A percentile compares a stretch with the other conserved stretches of the same genome.
These are phyloP conservation scores for Melanotaenia parkinsoni DNA, from an alignment of 2,797 vertebrate species.

Conservation along the genomic window DNA sequence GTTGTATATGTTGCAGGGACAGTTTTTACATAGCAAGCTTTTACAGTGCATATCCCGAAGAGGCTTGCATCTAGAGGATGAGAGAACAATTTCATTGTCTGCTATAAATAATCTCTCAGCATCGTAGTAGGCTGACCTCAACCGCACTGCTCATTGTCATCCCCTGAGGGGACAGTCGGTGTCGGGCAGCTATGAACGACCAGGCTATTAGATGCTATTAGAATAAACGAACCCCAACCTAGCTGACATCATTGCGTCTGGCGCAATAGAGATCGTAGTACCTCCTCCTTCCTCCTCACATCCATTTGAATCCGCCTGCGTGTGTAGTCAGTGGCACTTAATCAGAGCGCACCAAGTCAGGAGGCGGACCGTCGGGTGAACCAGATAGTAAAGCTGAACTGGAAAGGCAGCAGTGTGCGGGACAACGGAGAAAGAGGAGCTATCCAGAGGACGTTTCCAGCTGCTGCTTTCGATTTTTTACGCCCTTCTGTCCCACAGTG, in stretches of 20 bases:
- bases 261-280: conserved; percentile 70
- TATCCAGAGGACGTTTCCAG: conserved; percentile 18
- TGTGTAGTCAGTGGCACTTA: conserved; percentile 72
- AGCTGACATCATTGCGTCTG: conserved; percentile 86
- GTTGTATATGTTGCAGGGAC: background rate
- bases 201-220: conserved; percentile 51
- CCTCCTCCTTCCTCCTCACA: conserved; percentile 67
- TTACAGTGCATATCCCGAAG: conserved; percentile 11
- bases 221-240: conserved; percentile 54
- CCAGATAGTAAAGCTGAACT: conserved; percentile 67
- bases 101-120: conserved; percentile 32
- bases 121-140: conserved; percentile 48
- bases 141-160: conserved; percentile 51
- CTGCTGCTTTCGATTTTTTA: background rate
- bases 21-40: background rate
- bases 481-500: background rate
- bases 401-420: conserved; percentile 64
- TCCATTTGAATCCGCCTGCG: conserved; percentile 70
- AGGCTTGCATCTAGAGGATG: background rate
- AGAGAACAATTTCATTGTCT: conserved; percentile 28
- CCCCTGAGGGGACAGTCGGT: conserved; percentile 12
- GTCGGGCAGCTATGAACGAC: conserved; percentile 26
- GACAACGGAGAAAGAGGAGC: conserved; percentile 60
- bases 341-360: conserved; percentile 71
- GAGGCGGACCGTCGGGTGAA: conserved; percentile 78